Evolutionary conservation across 1,140 invertebrate species (phyloP).

Genomic region (Delia radicum): DNA sequence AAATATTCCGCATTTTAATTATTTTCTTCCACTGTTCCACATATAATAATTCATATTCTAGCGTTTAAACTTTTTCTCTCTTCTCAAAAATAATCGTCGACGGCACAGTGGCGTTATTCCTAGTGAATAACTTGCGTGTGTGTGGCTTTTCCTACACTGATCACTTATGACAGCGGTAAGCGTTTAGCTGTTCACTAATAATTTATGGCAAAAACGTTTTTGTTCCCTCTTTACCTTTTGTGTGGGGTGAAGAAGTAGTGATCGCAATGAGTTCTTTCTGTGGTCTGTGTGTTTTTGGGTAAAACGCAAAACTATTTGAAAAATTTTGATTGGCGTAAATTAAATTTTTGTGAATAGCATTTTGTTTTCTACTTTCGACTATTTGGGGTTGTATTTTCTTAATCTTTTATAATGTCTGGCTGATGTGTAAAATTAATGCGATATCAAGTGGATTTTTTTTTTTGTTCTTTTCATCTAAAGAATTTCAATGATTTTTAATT

Average conservation of each 20-base stretch:
- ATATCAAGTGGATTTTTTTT: not conserved
- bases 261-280: not conserved
- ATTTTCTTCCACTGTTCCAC: not conserved
- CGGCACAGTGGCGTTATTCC: too few relatives aligned
- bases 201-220: constrained; percentile 21
- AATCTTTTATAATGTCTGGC: constrained; percentile 2
- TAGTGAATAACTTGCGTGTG: not conserved
- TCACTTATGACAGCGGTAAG: constrained; percentile 1
- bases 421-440: not conserved
- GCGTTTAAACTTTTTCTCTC: too few relatives aligned
- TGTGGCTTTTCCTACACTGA: not conserved
- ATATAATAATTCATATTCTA: not conserved
- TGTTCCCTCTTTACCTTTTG: not conserved
- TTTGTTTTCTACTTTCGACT: not conserved
- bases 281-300: not conserved
- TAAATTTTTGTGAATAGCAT: not conserved
- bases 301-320: constrained; percentile 1
- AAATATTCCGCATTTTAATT: too few relatives aligned
- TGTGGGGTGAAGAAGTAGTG: not conserved
- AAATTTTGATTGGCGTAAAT: constrained; percentile 17
- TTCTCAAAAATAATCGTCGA: too few relatives aligned
- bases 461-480: not conserved
- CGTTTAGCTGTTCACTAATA: constrained; percentile 6
- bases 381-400: not conserved
- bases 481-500: not conserved